Conservation (phyloP, 2,797 vertebrate genomes). For the Arnoldichthys spilopterus region DNA sequence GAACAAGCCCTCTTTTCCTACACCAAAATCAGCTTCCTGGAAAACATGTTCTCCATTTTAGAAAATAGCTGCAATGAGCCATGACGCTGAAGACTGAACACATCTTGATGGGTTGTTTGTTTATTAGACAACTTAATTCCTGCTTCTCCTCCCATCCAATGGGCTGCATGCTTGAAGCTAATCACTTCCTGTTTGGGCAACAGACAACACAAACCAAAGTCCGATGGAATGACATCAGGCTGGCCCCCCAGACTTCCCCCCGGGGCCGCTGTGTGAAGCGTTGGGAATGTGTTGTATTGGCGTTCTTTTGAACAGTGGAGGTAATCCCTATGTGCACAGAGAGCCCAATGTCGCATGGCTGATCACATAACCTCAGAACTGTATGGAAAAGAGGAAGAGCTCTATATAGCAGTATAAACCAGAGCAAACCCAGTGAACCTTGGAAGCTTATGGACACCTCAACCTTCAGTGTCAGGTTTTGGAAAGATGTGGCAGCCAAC, state of each 20-base stretch:
- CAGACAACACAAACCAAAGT: slow-evolving; percentile 60
- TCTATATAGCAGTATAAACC: slow-evolving; percentile 12
- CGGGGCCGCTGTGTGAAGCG: slow-evolving; percentile 68
- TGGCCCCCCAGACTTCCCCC: slow-evolving; percentile 51
- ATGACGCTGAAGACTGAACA: neutral
- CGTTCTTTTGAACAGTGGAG: slow-evolving; percentile 70
- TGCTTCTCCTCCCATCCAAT: slow-evolving; percentile 56
- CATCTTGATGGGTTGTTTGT: slow-evolving; percentile 62
- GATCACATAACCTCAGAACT: slow-evolving; percentile 40
- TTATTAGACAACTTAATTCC: slow-evolving; percentile 60
- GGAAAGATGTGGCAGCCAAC: neutral
- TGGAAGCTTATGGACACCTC: neutral
- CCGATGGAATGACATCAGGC: slow-evolving; percentile 78
- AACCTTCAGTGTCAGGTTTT: neutral
- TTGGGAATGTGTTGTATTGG: slow-evolving; percentile 80
- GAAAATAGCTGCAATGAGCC: neutral
- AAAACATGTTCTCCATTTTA: neutral
- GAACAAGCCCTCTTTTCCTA: neutral
- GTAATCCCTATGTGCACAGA: slow-evolving; percentile 78
- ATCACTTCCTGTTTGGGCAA: slow-evolving; percentile 74
- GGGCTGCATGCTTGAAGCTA: slow-evolving; percentile 63
- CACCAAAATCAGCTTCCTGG: neutral
- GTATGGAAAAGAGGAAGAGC: slow-evolving; percentile 38
- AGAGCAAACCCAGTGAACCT: slow-evolving; percentile 24
- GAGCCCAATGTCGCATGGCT: slow-evolving; percentile 49